Evolutionary conservation across 2,888 invertebrate species (phyloP), one percentile per base, ranked within the genome.

Genomic region (Sphinx pinastri): DNA sequence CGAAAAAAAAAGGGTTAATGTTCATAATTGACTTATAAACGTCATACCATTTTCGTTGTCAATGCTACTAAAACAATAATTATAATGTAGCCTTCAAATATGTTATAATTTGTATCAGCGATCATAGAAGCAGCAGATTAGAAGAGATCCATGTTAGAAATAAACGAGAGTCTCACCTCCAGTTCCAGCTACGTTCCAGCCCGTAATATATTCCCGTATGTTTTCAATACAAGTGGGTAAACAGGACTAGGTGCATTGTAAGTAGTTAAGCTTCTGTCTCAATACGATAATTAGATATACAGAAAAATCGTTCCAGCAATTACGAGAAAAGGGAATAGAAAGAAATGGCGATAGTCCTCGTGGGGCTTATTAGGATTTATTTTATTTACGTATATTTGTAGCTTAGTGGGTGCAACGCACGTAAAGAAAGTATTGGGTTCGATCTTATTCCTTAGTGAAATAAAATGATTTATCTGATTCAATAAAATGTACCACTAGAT

Each of bases 281-380:
- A 47, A 63, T 63, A 49, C 63, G 63, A 63, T 63, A 63, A 63
- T 63, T 63, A 63, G 63, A 49, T 63, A 60, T 60, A 63, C 47
- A 49, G 63, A 63, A 63, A 63, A 63, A 63, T 63, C 60, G 45
- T 47, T 55, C n/a, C n/a, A 49, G 49, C 19, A 63, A 63, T 63
- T 63, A 63, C 19, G 47, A 49, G 19, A 49, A 19, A 13, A 19
- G 63, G 63, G 4, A 49, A 49, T 49, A 13, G 13, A 12, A 49
- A 45, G 5, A 60, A 16, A 60, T 60, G n/a, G 60, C 47, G 47
- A 3, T 10, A 19, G 11, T 47, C 16, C n/a, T 12, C n/a, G 38
- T 16, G 60, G 16, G 4, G 3, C 45, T 60, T 60, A 60, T 60
- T 16, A 47, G 19, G 25, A 6, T 12, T 45, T 45, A 16, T 47